Evolutionary conservation across 2,888 invertebrate genomes (phyloP).

Genomic region (Harpalus rubripes): DNA sequence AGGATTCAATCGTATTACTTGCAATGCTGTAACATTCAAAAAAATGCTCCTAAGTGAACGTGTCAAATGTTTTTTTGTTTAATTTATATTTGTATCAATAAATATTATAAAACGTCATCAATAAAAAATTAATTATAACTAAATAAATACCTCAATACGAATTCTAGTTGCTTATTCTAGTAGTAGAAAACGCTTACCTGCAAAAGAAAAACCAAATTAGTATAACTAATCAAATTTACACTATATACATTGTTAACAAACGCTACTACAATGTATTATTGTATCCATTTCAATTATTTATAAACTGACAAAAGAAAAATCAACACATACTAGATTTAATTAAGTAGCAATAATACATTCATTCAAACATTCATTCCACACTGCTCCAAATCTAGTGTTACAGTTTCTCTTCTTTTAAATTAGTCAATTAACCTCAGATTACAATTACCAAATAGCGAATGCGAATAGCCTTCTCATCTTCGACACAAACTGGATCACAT

Average conservation of each 20-base stretch:
- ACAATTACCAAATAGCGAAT: constrained; percentile 21
- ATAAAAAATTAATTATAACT: neutral
- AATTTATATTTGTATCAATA: too few relatives aligned
- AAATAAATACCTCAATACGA: neutral
- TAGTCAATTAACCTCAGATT: constrained; percentile 44
- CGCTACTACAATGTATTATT: neutral
- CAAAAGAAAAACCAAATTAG: constrained; percentile 17
- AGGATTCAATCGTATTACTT: too few relatives aligned
- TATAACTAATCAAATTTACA: neutral
- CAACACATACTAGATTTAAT: constrained; percentile 2
- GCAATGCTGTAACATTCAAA: too few relatives aligned
- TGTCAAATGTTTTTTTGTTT: too few relatives aligned
- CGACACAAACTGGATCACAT: constrained; percentile 49
- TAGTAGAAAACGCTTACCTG: constrained; percentile 11
- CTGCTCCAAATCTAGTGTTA: constrained; percentile 26
- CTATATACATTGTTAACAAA: neutral
- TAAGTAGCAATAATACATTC: constrained; percentile 9
- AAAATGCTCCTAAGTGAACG: too few relatives aligned
- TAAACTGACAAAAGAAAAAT: constrained; percentile 18
- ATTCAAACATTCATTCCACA: constrained; percentile 1
- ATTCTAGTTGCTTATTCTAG: neutral
- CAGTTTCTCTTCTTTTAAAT: constrained; percentile 32
- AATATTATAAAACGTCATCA: too few relatives aligned
- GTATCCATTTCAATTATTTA: neutral
- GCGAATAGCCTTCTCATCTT: constrained; percentile 12